Conservation (phyloP, 2,797 vertebrate genomes). For the Mormyrus hasselquistii region DNA sequence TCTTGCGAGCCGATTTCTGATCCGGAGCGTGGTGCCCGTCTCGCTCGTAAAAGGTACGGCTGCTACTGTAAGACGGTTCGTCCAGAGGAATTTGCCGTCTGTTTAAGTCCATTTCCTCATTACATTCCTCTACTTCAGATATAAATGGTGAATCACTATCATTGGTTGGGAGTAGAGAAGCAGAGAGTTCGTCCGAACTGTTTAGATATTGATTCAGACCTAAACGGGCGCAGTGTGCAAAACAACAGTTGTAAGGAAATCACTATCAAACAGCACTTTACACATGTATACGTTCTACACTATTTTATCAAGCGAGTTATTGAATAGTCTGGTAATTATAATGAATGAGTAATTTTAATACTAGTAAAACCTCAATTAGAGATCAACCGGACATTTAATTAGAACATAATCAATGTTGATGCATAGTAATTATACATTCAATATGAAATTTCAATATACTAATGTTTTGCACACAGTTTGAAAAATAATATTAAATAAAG, state of each 20-base stretch:
- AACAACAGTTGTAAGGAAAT: background rate
- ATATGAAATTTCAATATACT: background rate
- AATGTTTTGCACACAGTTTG: background rate
- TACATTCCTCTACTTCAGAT: constrained; percentile 60
- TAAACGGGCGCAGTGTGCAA: constrained; percentile 19
- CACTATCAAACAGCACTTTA: background rate
- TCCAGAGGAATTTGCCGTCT: constrained; percentile 39
- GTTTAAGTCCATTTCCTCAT: constrained; percentile 37
- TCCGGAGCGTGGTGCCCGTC: constrained; percentile 40
- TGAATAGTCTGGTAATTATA: background rate
- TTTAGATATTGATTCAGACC: constrained; percentile 17
- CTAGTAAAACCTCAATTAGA: background rate
- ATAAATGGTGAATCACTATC: constrained; percentile 75
- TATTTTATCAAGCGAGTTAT: background rate
- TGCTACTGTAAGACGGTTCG: constrained; percentile 45
- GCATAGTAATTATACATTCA: background rate
- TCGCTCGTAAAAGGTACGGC: constrained; percentile 13
- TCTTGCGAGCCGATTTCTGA: constrained; percentile 60
- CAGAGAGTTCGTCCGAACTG: constrained; percentile 21
- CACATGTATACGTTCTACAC: background rate
- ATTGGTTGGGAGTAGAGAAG: constrained; percentile 53
- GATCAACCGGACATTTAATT: background rate
- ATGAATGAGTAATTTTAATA: background rate
- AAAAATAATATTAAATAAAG: background rate
- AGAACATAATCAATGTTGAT: background rate